A percentile compares a stretch with the other conserved stretches of the same genome.
These are phyloP conservation scores for Patella pellucida DNA, from an alignment of 2,888 invertebrate genomes.

Conservation along the genomic window DNA sequence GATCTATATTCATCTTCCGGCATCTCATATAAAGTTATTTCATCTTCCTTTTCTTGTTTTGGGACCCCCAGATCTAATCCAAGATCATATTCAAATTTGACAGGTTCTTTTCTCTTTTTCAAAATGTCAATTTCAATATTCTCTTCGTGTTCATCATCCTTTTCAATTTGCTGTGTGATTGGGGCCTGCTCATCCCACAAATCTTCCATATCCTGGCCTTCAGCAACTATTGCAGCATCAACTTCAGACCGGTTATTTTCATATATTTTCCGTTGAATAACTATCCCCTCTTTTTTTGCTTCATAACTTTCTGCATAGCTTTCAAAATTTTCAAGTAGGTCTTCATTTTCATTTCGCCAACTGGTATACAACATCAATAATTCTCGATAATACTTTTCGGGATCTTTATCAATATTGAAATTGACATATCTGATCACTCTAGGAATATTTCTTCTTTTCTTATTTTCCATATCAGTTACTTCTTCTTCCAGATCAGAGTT, in stretches of 20 bases:
- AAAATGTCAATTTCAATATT: neutral
- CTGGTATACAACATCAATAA: slow-evolving; percentile 42
- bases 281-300: slow-evolving; percentile 19
- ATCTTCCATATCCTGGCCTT: slow-evolving; percentile 29
- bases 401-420: slow-evolving; percentile 41
- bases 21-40: slow-evolving; percentile 26
- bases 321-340: slow-evolving; percentile 14
- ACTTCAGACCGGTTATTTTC: slow-evolving; percentile 31
- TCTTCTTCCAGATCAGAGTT: slow-evolving; percentile 23
- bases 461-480: neutral
- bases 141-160: neutral
- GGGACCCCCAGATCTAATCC: slow-evolving; percentile 33
- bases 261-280: slow-evolving; percentile 23
- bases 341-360: slow-evolving; percentile 55
- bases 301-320: neutral
- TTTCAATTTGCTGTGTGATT: neutral
- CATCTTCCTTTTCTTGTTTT: slow-evolving; percentile 22
- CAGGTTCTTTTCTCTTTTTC: slow-evolving; percentile 18
- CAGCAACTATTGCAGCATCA: slow-evolving; percentile 26
- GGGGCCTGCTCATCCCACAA: slow-evolving; percentile 33
- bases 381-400: slow-evolving; percentile 52
- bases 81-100: slow-evolving; percentile 36
- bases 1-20: slow-evolving; percentile 33
- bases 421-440: slow-evolving; percentile 37
- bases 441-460: slow-evolving; percentile 22